These are phyloP conservation scores for Ara ararauna DNA, from an alignment of 2,797 vertebrate genomes.

Conservation along the genomic window DNA sequence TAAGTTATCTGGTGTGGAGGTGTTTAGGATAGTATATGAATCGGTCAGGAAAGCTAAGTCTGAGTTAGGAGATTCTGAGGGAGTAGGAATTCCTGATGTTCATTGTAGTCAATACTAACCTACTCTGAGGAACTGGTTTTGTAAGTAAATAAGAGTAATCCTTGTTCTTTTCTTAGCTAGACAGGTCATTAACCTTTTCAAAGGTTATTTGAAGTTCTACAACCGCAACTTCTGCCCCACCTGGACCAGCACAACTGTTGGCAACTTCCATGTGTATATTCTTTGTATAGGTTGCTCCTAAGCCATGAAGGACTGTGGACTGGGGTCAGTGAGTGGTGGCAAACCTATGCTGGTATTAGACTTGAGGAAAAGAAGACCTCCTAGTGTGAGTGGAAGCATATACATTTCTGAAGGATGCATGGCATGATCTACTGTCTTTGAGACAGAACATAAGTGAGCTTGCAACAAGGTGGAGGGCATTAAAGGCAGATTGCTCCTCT, in stretches of 20 bases:
- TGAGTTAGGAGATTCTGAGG: background rate
- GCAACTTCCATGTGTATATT: background rate
- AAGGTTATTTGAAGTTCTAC: background rate
- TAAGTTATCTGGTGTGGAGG: background rate
- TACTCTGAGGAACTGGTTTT: background rate
- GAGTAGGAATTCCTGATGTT: background rate
- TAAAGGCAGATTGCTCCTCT: background rate
- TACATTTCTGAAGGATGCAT: background rate
- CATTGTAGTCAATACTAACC: rapidly evolving
- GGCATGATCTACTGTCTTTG: background rate
- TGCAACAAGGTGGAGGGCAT: background rate
- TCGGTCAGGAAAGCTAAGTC: background rate
- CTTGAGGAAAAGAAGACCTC: background rate
- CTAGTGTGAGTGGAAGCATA: background rate
- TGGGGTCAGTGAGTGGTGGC: background rate
- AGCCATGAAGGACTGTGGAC: background rate
- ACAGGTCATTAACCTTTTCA: background rate
- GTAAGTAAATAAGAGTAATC: background rate
- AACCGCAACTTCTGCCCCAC: background rate
- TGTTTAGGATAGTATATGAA: background rate
- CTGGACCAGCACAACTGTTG: background rate
- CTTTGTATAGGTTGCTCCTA: background rate
- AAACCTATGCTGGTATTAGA: background rate
- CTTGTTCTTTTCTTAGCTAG: background rate
- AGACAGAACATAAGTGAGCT: background rate